These are phyloP conservation scores for Pseudobourletiella spinata DNA, from an alignment of 1,140 invertebrate genomes.

Conservation along the genomic window DNA sequence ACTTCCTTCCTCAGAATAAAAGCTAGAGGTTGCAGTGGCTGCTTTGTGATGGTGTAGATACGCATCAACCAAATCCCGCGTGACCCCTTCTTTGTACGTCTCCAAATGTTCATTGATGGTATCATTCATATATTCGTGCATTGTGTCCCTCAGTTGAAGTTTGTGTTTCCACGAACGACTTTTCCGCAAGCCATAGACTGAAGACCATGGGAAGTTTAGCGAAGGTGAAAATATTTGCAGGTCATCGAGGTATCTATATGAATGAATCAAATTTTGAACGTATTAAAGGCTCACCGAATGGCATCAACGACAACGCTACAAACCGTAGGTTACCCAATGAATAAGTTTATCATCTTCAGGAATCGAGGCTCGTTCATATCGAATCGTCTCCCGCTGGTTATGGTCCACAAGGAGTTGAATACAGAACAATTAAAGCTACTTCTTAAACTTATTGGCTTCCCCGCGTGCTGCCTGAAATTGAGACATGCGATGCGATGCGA, in stretches of 20 bases:
- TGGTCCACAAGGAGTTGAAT: not conserved
- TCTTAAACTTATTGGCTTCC: not conserved
- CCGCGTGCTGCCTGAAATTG: conserved; percentile 1
- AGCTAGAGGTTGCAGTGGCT: not conserved
- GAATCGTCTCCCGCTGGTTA: not conserved
- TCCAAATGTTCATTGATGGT: not conserved
- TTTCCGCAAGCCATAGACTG: not conserved
- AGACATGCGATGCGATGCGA: too few relatives aligned
- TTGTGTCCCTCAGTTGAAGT: not conserved
- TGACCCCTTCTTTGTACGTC: not conserved
- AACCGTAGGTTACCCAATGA: not conserved
- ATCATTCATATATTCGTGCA: not conserved
- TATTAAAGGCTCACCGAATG: not conserved
- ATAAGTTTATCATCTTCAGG: not conserved
- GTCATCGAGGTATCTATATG: not conserved
- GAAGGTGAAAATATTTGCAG: not conserved
- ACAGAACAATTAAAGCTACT: conserved; percentile 1
- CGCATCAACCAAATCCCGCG: not conserved
- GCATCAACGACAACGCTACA: not conserved
- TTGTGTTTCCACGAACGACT: not conserved
- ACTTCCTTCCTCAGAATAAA: conserved; percentile 10
- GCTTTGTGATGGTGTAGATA: not conserved
- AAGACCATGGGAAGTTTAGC: not conserved
- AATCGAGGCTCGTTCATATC: not conserved
- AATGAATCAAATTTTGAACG: too few relatives aligned